Conservation (phyloP, 2,888 invertebrate species). For the Tubulanus polymorphus region DNA sequence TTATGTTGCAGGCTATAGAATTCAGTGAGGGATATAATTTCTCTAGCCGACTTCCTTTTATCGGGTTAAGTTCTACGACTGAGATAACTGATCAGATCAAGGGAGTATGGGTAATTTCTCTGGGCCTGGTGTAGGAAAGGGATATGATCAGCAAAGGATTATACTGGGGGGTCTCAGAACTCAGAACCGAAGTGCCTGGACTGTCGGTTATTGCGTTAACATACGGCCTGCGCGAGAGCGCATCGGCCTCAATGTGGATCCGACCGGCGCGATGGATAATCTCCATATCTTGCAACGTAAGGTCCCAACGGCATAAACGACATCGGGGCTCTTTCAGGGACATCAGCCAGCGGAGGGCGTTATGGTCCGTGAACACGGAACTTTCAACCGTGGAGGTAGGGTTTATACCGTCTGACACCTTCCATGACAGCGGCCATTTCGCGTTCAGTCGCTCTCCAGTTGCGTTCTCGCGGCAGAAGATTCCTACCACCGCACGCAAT, state of each 20-base stretch:
- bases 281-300: neutral
- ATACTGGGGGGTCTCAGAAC: no score
- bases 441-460: neutral
- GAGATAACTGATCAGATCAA: no score
- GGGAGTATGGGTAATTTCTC: no score
- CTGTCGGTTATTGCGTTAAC: no score
- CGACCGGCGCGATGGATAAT: neutral
- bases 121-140: no score
- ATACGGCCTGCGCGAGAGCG: no score
- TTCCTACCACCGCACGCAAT: neutral
- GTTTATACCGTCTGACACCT: neutral
- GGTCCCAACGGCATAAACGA: neutral
- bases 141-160: no score
- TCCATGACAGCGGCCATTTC: neutral
- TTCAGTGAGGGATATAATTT: no score
- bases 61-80: no score
- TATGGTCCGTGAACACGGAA: neutral
- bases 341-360: neutral
- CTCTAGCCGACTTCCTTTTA: no score
- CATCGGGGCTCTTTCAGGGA: neutral
- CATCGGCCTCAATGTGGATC: neutral
- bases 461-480: neutral
- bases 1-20: no score
- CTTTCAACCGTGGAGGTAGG: neutral
- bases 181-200: no score